Evolutionary conservation across 2,888 invertebrate species (phyloP).

Genomic region (Marronus borbonicus): DNA sequence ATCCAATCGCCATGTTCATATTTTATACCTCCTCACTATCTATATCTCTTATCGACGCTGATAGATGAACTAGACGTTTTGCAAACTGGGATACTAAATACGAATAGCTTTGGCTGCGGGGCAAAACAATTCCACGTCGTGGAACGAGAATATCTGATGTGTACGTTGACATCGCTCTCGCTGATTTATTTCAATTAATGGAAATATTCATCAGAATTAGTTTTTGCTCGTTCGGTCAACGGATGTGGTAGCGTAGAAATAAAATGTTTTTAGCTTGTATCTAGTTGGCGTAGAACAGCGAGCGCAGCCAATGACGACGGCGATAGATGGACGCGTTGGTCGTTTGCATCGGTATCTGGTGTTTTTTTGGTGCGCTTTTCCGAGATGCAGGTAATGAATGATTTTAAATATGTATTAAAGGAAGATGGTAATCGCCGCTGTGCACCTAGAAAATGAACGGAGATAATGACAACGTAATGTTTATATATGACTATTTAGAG

Average conservation of each 20-base stretch:
- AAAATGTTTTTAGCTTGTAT: constrained; percentile 3
- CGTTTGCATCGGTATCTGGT: constrained; percentile 24
- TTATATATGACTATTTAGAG: neutral
- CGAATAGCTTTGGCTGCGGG: constrained; percentile 11
- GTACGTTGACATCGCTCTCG: constrained; percentile 56
- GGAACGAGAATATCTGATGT: constrained; percentile 51
- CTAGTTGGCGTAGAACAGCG: constrained; percentile 2
- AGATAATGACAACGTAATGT: neutral
- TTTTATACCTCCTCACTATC: constrained; percentile 49
- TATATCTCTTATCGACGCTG: constrained; percentile 50
- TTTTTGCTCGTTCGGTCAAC: constrained; percentile 60
- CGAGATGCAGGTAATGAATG: neutral
- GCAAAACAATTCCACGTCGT: constrained; percentile 15
- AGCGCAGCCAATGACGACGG: constrained; percentile 4
- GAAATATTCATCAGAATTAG: constrained; percentile 67
- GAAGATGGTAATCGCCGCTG: constrained; percentile 1
- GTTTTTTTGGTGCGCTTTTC: neutral
- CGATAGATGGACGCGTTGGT: neutral
- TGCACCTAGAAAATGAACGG: neutral
- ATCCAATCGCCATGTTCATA: neutral
- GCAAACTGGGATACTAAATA: neutral
- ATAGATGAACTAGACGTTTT: constrained; percentile 48
- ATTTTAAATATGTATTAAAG: constrained; percentile 22
- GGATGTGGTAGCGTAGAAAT: constrained; percentile 56
- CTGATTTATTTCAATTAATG: constrained; percentile 70